These are phyloP conservation scores for Lycocerus yunnanus DNA, from an alignment of 2,888 invertebrate species.

Conservation along the genomic window DNA sequence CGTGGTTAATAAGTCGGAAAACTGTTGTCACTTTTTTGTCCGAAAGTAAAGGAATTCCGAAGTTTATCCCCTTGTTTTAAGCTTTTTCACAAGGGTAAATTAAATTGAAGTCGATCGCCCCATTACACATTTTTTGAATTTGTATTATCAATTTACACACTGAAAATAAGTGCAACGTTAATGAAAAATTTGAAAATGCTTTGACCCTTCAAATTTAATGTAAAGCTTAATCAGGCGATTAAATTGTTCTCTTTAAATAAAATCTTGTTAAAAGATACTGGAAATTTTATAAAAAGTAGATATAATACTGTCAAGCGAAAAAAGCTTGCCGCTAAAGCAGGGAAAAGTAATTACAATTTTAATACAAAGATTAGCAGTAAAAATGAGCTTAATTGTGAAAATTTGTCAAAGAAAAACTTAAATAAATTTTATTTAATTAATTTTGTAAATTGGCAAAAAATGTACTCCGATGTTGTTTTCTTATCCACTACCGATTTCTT, in stretches of 20 bases:
- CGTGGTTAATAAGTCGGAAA: constrained; percentile 55
- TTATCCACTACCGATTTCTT: constrained; percentile 46
- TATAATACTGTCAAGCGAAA: constrained; percentile 21
- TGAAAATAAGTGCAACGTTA: neutral
- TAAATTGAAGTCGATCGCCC: constrained; percentile 46
- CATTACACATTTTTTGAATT: constrained; percentile 32
- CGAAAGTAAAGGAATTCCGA: constrained; percentile 27
- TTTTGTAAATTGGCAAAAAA: neutral
- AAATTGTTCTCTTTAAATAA: neutral
- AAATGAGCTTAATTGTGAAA: constrained; percentile 13
- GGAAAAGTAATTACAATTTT: constrained; percentile 23
- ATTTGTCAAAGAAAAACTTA: neutral
- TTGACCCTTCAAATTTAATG: neutral
- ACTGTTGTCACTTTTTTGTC: constrained; percentile 51
- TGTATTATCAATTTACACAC: neutral
- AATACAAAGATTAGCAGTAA: constrained; percentile 17
- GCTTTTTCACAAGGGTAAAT: constrained; percentile 32
- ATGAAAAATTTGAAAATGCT: neutral
- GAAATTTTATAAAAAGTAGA: constrained; percentile 11
- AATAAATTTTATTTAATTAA: neutral
- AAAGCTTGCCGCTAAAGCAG: neutral
- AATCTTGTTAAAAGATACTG: neutral
- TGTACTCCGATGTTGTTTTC: constrained; percentile 15
- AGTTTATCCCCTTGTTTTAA: constrained; percentile 36
- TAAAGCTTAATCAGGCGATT: neutral